Evolutionary conservation across 2,888 invertebrate genomes (phyloP).

Genomic region (Shargacucullia verbasci): DNA sequence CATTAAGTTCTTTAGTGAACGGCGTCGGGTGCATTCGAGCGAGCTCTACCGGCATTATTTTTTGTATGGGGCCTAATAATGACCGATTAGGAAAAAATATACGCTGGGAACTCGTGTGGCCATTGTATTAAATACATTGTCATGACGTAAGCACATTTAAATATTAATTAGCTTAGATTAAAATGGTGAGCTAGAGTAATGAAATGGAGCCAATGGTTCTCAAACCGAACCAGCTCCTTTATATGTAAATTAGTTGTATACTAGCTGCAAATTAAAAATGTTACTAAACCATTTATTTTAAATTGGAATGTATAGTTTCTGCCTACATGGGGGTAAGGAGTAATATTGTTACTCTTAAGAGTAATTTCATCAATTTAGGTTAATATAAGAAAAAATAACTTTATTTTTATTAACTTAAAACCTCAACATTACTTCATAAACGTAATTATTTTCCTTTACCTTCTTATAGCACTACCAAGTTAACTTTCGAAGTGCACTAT

Average conservation of each 20-base stretch:
- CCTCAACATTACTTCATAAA: too few species aligned
- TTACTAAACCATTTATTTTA: slow-evolving; percentile 8
- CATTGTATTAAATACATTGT: slow-evolving; percentile 78
- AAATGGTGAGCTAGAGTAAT: slow-evolving; percentile 56
- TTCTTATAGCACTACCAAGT: slow-evolving; percentile 23
- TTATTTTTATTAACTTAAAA: neutral
- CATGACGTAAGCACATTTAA: slow-evolving; percentile 82
- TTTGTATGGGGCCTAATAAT: slow-evolving; percentile 80
- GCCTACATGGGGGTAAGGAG: too few species aligned
- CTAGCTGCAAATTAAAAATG: slow-evolving; percentile 34
- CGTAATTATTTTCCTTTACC: slow-evolving; percentile 11
- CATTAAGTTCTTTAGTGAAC: slow-evolving; percentile 80
- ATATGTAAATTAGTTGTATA: slow-evolving; percentile 42
- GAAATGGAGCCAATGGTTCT: slow-evolving; percentile 48
- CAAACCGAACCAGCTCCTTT: slow-evolving; percentile 42
- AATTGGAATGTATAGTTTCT: too few species aligned
- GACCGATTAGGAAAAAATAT: slow-evolving; percentile 80
- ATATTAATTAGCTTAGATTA: slow-evolving; percentile 79
- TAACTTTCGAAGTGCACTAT: slow-evolving; percentile 42
- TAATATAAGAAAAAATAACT: too few species aligned
- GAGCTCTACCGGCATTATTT: slow-evolving; percentile 68
- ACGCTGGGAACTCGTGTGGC: slow-evolving; percentile 73
- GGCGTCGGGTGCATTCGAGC: slow-evolving; percentile 78
- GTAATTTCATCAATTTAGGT: too few species aligned
- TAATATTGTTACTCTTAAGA: too few species aligned